Conservation (phyloP, 2,113 vertebrate species). For the Pangasianodon gigas region DNA sequence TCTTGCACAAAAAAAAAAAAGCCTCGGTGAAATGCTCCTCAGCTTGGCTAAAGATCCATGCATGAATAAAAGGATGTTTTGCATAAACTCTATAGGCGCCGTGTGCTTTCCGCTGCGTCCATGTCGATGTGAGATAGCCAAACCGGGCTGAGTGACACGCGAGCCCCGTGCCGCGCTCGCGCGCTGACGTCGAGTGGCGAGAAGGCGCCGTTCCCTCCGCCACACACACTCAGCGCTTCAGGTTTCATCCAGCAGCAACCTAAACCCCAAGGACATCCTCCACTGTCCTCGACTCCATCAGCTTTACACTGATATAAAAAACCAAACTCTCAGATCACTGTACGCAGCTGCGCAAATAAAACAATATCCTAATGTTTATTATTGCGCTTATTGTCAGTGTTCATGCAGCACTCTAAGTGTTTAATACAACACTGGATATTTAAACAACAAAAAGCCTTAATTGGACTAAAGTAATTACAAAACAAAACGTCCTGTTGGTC, state of each 20-base stretch:
- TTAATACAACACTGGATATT: neutral
- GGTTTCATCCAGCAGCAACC: constrained; percentile 37
- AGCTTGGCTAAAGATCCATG: neutral
- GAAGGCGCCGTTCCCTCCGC: constrained; percentile 1
- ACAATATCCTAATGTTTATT: neutral
- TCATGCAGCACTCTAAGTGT: neutral
- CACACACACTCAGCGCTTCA: constrained; percentile 16
- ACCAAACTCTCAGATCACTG: neutral
- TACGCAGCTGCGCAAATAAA: neutral
- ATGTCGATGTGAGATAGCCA: neutral
- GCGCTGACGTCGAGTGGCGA: constrained; percentile 30
- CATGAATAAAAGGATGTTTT: neutral
- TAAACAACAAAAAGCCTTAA: neutral
- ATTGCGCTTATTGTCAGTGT: neutral
- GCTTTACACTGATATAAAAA: neutral
- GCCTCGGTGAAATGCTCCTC: neutral
- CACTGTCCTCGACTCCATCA: neutral
- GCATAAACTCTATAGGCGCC: neutral
- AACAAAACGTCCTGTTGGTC: neutral
- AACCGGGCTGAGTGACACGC: constrained; percentile 11
- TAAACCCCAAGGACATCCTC: constrained; percentile 14
- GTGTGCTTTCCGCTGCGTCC: neutral
- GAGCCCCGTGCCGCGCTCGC: constrained; percentile 26
- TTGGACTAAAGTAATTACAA: neutral
- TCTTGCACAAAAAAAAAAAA: neutral